Evolutionary conservation across 2,797 vertebrate genomes (phyloP).

Genomic region (Anguilla obscura): DNA sequence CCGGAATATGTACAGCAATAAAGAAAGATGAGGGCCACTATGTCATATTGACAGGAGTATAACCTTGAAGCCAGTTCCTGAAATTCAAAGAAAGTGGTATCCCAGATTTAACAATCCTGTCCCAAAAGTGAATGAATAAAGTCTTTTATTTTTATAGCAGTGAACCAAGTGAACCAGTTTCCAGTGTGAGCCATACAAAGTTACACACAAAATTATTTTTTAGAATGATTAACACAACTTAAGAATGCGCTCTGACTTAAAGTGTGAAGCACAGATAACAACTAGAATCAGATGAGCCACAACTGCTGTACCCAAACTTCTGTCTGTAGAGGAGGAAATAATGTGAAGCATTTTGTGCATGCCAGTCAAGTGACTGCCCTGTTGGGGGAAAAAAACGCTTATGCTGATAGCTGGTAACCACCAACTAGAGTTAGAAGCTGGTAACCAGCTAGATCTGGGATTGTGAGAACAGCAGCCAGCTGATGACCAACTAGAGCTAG

Average conservation of each 20-base stretch:
- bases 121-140: background rate
- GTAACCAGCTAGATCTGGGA: background rate
- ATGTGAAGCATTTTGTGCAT: background rate
- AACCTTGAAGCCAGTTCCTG: background rate
- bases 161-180: constrained; percentile 1
- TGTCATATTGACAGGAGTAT: background rate
- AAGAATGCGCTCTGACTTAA: background rate
- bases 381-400: background rate
- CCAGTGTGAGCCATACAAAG: background rate
- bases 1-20: background rate
- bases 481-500: too few species aligned
- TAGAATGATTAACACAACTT: background rate
- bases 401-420: background rate
- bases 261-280: background rate
- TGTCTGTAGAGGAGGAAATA: background rate
- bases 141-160: background rate
- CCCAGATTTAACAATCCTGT: constrained; percentile 10
- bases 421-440: background rate
- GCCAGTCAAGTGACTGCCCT: background rate
- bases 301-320: background rate
- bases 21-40: background rate
- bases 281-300: background rate
- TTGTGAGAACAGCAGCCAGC: background rate
- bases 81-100: constrained; percentile 1
- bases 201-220: background rate